Evolutionary conservation across 2,113 vertebrate genomes (phyloP), one percentile per base, ranked within the genome.

Genomic region (Bos javanicus): DNA sequence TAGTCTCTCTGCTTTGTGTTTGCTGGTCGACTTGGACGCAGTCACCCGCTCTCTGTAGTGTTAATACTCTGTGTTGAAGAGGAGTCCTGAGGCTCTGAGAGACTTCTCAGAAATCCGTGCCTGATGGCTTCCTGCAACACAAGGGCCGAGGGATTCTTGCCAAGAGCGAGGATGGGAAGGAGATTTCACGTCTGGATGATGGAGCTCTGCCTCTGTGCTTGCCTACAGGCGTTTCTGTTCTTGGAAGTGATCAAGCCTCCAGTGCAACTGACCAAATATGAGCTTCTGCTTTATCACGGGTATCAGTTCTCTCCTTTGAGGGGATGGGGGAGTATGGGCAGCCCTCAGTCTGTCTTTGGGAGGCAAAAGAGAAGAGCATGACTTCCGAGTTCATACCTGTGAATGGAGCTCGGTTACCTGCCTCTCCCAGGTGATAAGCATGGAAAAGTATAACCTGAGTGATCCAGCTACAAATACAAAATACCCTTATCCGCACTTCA

Each of bases 281-380:
- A 56, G n/a, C 36, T 87, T 19, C 25, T 13, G 2, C 6, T 30
- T n/a, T 26, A 16, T 62, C 12, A 0, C 1, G 30, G 21, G 12
- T 28, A 21, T 43, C 26, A 43, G 13, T 78, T 74, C 46, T 54
- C 21, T 84, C 33, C 21, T 93, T 52, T 59, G 56, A 48, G 54
- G n/a, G 62, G 6, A 17, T 15, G 9, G 28, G 5, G 48, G 48
- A 11, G 48, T 6, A 1, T 1, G 1, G 36, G 23, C 16, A 28
- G 15, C 21, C 56, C 2, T 50, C 28, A 16, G 1, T 89, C 60
- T 85, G 33, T 60, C 21, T 86, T 30, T 87, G 33, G 82, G 36
- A 78, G 57, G 54, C 48, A 57, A n/a, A 80, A 28, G 67, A 25
- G 19, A 48, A 23, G 80, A 92, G 21, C 23, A 26, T 15, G 81